A percentile compares a stretch with the other conserved stretches of the same genome.
Evolutionary conservation across 2,888 invertebrate species (phyloP).

Genomic region (Zygothrica quintamaculata): DNA sequence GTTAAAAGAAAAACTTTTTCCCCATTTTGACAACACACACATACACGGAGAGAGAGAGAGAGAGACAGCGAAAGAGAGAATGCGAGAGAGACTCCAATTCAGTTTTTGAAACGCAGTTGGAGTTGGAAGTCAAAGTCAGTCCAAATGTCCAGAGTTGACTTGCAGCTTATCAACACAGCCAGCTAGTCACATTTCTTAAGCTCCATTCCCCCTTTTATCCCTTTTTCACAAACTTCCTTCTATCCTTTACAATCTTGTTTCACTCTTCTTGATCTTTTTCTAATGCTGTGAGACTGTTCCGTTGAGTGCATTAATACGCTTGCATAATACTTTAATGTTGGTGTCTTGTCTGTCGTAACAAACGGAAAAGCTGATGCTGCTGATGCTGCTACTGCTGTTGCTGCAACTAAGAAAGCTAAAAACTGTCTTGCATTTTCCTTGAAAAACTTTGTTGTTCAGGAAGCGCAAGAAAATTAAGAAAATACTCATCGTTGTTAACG

Average conservation of each 20-base stretch:
- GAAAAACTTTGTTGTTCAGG: slow-evolving; percentile 62
- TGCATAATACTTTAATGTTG: slow-evolving; percentile 78
- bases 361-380: slow-evolving; percentile 71
- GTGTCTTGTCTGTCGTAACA: slow-evolving; percentile 62
- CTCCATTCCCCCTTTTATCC: background rate
- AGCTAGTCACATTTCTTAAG: too few relatives aligned
- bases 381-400: slow-evolving; percentile 49
- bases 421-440: slow-evolving; percentile 44
- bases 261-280: slow-evolving; percentile 9
- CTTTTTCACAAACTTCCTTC: too few relatives aligned
- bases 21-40: slow-evolving; percentile 29
- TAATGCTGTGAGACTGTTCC: slow-evolving; percentile 40
- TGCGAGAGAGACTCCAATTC: slow-evolving; percentile 37
- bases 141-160: slow-evolving; percentile 32
- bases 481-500: slow-evolving; percentile 65
- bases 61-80: too few relatives aligned
- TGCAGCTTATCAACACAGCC: slow-evolving; percentile 64
- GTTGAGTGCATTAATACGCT: slow-evolving; percentile 79
- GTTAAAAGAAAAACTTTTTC: slow-evolving; percentile 39
- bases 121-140: too few relatives aligned
- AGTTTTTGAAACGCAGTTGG: slow-evolving; percentile 25
- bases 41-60: too few relatives aligned
- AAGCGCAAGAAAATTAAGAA: slow-evolving; percentile 78
- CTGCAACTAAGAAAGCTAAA: slow-evolving; percentile 62
- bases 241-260: slow-evolving; percentile 5